Evolutionary conservation across 2,113 vertebrate species (phyloP).

Genomic region (Macaca nemestrina): DNA sequence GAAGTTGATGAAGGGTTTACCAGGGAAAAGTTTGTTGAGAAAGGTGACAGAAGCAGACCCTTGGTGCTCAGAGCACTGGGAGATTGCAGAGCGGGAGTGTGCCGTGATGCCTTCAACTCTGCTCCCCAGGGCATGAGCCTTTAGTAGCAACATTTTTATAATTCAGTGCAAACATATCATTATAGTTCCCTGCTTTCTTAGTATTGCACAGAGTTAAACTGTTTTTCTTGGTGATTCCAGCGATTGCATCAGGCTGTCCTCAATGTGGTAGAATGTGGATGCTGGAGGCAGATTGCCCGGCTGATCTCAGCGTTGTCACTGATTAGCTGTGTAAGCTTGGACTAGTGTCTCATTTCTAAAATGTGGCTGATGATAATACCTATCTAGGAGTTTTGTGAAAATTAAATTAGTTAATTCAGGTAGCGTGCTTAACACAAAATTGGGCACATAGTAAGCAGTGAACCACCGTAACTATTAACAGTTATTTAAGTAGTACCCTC

Average conservation of each 20-base stretch:
- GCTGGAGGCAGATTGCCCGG: not conserved
- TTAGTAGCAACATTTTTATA: not conserved
- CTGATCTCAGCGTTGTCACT: not conserved
- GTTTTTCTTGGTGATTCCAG: not conserved
- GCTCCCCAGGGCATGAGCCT: not conserved
- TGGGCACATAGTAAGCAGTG: not conserved
- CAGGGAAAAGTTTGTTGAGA: not conserved
- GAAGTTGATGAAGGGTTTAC: not conserved
- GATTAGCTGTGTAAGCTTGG: not conserved
- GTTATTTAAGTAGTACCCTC: not conserved
- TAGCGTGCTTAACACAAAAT: not conserved
- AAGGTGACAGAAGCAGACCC: not conserved
- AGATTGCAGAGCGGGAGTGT: not conserved
- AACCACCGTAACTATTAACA: not conserved
- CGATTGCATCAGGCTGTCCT: not conserved
- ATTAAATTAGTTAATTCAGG: not conserved
- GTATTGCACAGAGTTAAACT: not conserved
- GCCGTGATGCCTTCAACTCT: rapidly evolving
- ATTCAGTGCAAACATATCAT: not conserved
- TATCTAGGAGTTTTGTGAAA: not conserved
- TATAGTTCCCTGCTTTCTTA: not conserved
- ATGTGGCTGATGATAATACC: not conserved
- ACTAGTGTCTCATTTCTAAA: not conserved
- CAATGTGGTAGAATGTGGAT: not conserved
- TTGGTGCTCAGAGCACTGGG: not conserved